A percentile compares a stretch with the other conserved stretches of the same genome.
phyloP scores from a whole-genome alignment of 2,113 vertebrate genomes.

The Oxyura jamaicensis region DNA sequence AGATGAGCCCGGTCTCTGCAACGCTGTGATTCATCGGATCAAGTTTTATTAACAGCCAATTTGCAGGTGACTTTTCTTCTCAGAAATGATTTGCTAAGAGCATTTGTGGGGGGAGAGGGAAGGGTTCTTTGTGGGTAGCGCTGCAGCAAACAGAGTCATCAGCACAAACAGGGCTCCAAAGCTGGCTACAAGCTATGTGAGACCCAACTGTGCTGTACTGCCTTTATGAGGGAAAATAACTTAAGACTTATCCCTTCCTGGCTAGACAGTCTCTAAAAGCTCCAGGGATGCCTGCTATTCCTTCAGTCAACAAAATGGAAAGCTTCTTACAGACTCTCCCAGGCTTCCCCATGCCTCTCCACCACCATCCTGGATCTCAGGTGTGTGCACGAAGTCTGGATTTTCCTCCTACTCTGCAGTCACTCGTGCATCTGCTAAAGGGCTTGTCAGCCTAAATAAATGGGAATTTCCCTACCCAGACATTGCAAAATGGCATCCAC shows the following conservation, averaged over 20 bases:
- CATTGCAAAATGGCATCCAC: background rate
- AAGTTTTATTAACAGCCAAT: background rate
- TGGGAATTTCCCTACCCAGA: background rate
- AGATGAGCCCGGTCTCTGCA: background rate
- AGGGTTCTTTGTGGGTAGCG: background rate
- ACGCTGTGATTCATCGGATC: background rate
- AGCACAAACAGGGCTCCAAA: background rate
- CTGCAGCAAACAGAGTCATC: background rate
- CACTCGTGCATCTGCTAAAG: background rate
- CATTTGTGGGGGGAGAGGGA: background rate
- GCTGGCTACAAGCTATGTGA: background rate
- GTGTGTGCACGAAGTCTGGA: background rate
- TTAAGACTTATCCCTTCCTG: background rate
- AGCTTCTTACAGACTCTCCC: background rate
- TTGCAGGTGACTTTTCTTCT: slow-evolving; percentile 1
- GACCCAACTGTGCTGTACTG: background rate
- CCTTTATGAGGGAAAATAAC: background rate
- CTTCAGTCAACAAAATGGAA: background rate
- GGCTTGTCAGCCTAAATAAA: background rate
- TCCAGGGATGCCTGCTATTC: background rate
- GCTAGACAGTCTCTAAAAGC: background rate
- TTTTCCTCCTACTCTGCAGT: background rate
- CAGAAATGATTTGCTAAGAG: background rate
- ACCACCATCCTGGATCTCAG: background rate
- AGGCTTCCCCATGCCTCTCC: background rate